A percentile compares a stretch with the other conserved stretches of the same genome.
Evolutionary conservation across 1,140 invertebrate genomes (phyloP).

Genomic region (Elysia chlorotica): DNA sequence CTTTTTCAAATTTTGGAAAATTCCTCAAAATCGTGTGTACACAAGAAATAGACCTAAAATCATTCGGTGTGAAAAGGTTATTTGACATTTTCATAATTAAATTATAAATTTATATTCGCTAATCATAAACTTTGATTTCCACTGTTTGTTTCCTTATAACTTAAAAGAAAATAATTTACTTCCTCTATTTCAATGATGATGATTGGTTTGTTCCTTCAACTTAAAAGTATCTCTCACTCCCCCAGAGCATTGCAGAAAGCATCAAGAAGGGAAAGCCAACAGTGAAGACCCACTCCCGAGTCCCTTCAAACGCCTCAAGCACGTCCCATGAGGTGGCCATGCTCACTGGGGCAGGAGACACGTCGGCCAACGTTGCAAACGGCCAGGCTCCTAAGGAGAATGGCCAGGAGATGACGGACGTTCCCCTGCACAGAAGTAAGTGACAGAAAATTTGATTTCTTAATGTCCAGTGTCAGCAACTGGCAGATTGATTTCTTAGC

Average conservation of each 20-base stretch:
- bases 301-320: slow-evolving; percentile 52
- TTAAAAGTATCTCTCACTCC: slow-evolving; percentile 19
- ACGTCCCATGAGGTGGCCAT: slow-evolving; percentile 53
- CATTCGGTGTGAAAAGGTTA: no score
- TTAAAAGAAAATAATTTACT: not conserved
- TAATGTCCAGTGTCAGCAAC: no score
- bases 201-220: not conserved
- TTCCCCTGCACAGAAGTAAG: slow-evolving; percentile 26
- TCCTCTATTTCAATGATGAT: not conserved
- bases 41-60: no score
- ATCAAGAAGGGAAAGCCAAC: slow-evolving; percentile 58
- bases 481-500: no score
- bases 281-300: slow-evolving; percentile 38
- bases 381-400: not conserved
- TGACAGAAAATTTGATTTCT: no score
- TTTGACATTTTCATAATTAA: no score
- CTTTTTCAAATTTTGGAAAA: no score
- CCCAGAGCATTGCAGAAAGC: slow-evolving; percentile 75
- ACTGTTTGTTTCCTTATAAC: not conserved
- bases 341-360: slow-evolving; percentile 31
- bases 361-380: not conserved
- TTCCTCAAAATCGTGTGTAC: no score
- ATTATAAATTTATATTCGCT: no score
- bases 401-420: slow-evolving; percentile 19
- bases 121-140: no score